Evolutionary conservation across 2,113 vertebrate genomes (phyloP), one percentile per base, ranked within the genome.

Genomic region (Piprites chloris): DNA sequence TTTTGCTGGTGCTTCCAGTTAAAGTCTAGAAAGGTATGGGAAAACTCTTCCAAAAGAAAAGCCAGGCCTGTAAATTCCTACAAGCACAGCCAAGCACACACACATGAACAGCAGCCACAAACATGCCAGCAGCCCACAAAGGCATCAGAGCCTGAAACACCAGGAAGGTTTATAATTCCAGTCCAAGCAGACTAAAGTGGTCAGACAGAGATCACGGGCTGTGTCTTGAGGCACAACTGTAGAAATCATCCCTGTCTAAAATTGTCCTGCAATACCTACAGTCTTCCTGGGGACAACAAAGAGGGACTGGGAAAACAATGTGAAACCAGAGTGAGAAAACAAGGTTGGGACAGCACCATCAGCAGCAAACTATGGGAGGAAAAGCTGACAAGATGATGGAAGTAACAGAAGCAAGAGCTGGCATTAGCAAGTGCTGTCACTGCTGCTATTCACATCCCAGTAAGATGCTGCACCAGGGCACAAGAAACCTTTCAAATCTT

Each of bases 31-130:
- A 88, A 83, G 26, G 46, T 12, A 33, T 6, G n/a, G 67, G 68
- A 93, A 56, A 80, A 59, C 21, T 56, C 68, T 87, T 82, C n/a
- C 42, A 83, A 41, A 67, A 18, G 46, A 61, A 62, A 84, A 84
- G 46, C 41, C 4, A 50, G 37, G 32, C 27, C 69, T 1, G 0
- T 50, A 69, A 92, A 59, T 1, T 2, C n/a, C 41, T 62, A 42
- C 49, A 96, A 95, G 89, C 69, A 90, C 68, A 96, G 68, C 12
- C 1, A 96, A 95, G 89, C 55, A 62, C 69, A 80, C 61, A 85
- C 7, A 33, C 15, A 11, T 15, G 59, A 77, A 68, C 68, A 84
- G 62, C 42, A 71, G 44, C 49, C 71, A 56, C 3, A 56, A 30
- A 63, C 23, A 39, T 16, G n/a, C 52, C 56, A 84, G 61, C 52